A percentile compares a stretch with the other conserved stretches of the same genome.
phyloP scores from a whole-genome alignment of 2,113 vertebrate species.

The Pan paniscus region DNA sequence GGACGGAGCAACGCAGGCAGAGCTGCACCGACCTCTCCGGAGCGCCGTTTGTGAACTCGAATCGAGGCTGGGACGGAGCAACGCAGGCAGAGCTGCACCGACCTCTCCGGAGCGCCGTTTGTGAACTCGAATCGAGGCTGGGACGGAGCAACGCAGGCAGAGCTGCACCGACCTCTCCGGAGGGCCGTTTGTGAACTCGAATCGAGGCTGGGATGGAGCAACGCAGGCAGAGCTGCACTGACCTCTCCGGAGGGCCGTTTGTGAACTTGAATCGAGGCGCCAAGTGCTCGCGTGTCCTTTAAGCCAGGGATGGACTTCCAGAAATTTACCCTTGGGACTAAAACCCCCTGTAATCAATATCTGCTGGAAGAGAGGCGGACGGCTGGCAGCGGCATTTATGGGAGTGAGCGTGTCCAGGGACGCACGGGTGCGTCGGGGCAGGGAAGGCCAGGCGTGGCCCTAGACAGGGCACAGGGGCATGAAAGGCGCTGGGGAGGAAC shows the following conservation, averaged over 20 bases:
- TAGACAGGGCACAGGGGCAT: background rate
- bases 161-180: background rate
- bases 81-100: too few relatives aligned
- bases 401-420: accelerated
- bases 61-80: too few relatives aligned
- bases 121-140: background rate
- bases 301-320: accelerated
- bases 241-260: background rate
- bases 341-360: accelerated
- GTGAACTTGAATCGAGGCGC: accelerated
- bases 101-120: background rate
- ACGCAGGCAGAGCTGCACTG: too few relatives aligned
- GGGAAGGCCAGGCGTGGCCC: accelerated
- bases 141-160: accelerated
- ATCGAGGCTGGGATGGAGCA: too few relatives aligned
- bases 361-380: background rate
- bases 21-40: background rate
- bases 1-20: accelerated
- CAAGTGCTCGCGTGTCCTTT: accelerated
- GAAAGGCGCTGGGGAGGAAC: accelerated
- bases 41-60: background rate
- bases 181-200: background rate
- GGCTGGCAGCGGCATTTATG: accelerated
- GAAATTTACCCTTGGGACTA: accelerated
- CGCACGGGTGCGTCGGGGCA: accelerated